These are phyloP conservation scores for Vultur gryphus DNA, from an alignment of 2,797 vertebrate genomes.

Conservation along the genomic window DNA sequence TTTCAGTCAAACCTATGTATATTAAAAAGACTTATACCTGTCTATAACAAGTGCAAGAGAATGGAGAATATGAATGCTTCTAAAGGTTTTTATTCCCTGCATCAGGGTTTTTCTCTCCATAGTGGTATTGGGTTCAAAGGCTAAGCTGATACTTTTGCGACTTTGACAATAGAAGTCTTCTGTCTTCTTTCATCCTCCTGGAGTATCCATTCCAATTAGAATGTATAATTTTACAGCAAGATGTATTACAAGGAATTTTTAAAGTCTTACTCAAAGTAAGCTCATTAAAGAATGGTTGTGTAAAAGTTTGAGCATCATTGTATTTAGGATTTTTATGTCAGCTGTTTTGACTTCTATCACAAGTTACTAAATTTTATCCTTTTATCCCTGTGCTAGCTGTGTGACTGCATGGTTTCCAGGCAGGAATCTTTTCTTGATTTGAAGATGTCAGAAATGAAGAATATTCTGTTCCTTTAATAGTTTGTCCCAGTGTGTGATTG, in stretches of 20 bases:
- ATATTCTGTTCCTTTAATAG: background rate
- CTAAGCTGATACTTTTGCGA: background rate
- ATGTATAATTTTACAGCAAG: background rate
- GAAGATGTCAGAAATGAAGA: constrained; percentile 11
- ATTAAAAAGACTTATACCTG: background rate
- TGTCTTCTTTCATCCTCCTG: background rate
- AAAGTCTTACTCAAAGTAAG: background rate
- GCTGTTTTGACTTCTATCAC: background rate
- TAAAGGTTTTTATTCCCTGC: background rate
- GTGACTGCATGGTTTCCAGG: background rate
- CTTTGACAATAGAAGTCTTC: background rate
- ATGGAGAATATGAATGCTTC: background rate
- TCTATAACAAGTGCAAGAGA: background rate
- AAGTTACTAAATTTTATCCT: background rate
- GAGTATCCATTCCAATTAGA: background rate
- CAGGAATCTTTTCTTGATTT: constrained; percentile 7
- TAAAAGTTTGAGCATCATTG: background rate
- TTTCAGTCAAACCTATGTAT: background rate
- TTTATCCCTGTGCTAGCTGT: background rate
- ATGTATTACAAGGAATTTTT: background rate
- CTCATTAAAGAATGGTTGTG: background rate
- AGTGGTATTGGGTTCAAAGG: background rate
- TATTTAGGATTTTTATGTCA: constrained; percentile 9
- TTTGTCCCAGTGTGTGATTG: background rate
- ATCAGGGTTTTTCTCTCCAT: background rate